phyloP scores from a whole-genome alignment of 2,113 vertebrate genomes.

The Mionectes macconnelli region DNA sequence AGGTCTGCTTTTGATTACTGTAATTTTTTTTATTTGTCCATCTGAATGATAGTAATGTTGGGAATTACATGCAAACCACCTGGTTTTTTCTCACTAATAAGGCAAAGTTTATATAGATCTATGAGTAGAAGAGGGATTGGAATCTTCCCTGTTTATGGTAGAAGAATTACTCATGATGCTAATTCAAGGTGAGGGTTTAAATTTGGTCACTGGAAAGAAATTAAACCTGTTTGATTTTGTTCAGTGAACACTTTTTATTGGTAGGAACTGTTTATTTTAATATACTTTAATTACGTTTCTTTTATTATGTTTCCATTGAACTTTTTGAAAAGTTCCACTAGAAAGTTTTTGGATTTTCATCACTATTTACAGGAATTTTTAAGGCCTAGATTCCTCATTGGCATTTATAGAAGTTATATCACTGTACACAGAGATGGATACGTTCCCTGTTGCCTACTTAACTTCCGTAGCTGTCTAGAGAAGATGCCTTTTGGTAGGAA shows the following conservation, averaged over 20 bases:
- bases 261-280: conserved; percentile 22
- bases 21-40: conserved; percentile 84
- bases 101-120: conserved; percentile 70
- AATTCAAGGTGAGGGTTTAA: conserved; percentile 66
- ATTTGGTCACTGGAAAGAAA: conserved; percentile 57
- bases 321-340: not conserved
- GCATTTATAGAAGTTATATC: not conserved
- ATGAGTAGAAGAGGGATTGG: conserved; percentile 53
- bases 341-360: not conserved
- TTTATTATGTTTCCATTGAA: not conserved
- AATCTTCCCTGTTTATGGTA: conserved; percentile 62
- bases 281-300: not conserved
- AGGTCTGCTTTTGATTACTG: conserved; percentile 83
- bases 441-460: not conserved
- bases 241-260: conserved; percentile 30
- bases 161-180: conserved; percentile 48
- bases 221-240: conserved; percentile 6
- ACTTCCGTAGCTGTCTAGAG: not conserved
- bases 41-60: conserved; percentile 80
- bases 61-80: conserved; percentile 78
- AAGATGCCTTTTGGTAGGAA: not conserved
- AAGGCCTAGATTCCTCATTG: not conserved
- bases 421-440: not conserved
- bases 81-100: conserved; percentile 70
- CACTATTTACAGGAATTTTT: not conserved